Conservation (phyloP, 2,888 invertebrate genomes). For the Agapostemon virescens region DNA sequence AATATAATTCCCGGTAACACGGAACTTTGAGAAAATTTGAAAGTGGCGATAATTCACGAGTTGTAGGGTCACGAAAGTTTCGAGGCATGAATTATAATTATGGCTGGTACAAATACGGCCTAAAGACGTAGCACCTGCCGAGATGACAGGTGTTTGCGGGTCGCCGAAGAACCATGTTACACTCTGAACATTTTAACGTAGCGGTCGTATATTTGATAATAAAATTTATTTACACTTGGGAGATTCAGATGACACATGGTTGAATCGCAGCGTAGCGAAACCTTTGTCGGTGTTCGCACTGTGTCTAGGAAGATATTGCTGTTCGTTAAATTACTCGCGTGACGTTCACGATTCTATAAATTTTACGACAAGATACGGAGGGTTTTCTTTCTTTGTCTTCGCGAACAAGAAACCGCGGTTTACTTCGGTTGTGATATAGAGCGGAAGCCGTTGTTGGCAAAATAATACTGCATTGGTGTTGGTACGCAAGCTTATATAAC, state of each 20-base stretch:
- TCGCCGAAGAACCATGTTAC: neutral
- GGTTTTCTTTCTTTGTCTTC: neutral
- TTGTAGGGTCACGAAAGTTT: neutral
- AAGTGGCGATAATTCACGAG: neutral
- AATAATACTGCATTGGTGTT: neutral
- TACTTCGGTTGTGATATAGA: neutral
- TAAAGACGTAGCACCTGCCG: neutral
- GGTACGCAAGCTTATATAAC: neutral
- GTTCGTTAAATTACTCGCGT: neutral
- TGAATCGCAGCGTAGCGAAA: neutral
- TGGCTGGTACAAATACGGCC: neutral
- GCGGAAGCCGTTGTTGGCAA: neutral
- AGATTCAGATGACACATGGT: neutral
- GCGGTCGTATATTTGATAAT: constrained; percentile 7
- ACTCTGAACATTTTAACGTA: neutral
- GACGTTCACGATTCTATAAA: constrained; percentile 3
- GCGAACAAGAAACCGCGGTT: neutral
- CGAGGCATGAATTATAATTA: neutral
- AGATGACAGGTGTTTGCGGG: neutral
- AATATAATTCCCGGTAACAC: neutral
- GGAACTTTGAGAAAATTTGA: neutral
- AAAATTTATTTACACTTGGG: constrained; percentile 20
- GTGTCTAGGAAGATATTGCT: neutral
- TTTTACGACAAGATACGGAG: neutral
- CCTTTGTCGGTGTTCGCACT: neutral